Conservation (phyloP, 2,888 invertebrate genomes). For the Ischnus inquisitorius region DNA sequence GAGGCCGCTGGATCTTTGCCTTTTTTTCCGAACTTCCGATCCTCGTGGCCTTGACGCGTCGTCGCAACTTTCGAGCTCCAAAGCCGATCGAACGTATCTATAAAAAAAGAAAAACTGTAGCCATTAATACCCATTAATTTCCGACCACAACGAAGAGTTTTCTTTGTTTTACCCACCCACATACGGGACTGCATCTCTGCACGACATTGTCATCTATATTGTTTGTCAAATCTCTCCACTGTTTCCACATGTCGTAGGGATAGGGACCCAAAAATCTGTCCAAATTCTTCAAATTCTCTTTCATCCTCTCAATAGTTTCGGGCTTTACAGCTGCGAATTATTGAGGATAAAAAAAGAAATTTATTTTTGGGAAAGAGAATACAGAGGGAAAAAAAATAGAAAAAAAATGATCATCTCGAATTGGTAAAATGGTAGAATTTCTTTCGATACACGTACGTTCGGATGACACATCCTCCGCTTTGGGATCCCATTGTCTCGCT, state of each 20-base stretch:
- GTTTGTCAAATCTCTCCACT: slow-evolving; percentile 93
- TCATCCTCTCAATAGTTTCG: slow-evolving; percentile 89
- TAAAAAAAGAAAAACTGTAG: not conserved
- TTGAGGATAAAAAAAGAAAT: not conserved
- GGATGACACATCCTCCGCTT: slow-evolving; percentile 90
- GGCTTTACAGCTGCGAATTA: slow-evolving; percentile 87
- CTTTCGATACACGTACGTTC: slow-evolving; percentile 84
- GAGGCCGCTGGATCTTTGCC: slow-evolving; percentile 85
- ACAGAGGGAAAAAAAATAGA: not conserved
- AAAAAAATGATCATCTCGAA: not conserved
- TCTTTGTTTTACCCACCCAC: slow-evolving; percentile 86
- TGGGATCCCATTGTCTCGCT: slow-evolving; percentile 94
- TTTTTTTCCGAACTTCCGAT: slow-evolving; percentile 81
- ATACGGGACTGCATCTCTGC: slow-evolving; percentile 89
- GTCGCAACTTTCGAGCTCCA: slow-evolving; percentile 91
- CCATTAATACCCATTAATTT: no score
- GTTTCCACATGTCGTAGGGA: slow-evolving; percentile 94
- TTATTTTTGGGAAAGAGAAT: no score
- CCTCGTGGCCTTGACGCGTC: slow-evolving; percentile 90
- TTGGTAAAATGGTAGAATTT: slow-evolving; percentile 78
- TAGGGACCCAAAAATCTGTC: slow-evolving; percentile 95
- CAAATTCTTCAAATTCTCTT: slow-evolving; percentile 90
- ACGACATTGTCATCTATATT: slow-evolving; percentile 85
- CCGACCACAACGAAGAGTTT: no score
- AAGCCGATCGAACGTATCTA: slow-evolving; percentile 90